These are phyloP conservation scores for Drosophila oshimai DNA, from an alignment of 1,140 invertebrate genomes.

Conservation along the genomic window DNA sequence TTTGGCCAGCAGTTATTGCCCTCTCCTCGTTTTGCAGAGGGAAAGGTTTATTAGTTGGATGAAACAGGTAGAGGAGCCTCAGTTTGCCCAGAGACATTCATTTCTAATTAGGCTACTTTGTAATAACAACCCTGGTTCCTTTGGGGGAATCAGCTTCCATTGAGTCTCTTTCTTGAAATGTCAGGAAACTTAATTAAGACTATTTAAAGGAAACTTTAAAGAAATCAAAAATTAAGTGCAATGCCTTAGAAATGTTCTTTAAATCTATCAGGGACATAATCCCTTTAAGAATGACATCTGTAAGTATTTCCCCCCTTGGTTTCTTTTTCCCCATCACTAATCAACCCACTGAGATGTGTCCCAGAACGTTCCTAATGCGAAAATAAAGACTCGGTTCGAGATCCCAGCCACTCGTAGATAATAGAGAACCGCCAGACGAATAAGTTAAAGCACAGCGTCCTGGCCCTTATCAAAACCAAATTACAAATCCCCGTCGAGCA, in stretches of 20 bases:
- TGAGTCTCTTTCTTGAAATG: not conserved
- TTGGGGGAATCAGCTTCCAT: not conserved
- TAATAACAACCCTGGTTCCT: no score
- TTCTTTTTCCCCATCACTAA: not conserved
- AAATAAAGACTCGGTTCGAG: conserved; percentile 49
- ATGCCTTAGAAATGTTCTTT: no score
- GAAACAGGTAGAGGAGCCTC: not conserved
- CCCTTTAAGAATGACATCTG: not conserved
- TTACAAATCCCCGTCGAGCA: conserved; percentile 61
- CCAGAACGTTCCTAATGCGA: conserved; percentile 51
- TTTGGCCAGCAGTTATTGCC: conserved; percentile 2
- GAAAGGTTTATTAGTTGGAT: not conserved
- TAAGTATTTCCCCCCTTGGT: not conserved
- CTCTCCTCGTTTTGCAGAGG: not conserved
- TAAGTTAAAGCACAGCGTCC: conserved; percentile 41
- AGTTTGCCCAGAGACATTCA: not conserved
- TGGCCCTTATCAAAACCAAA: conserved; percentile 68
- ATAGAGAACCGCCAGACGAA: conserved; percentile 40
- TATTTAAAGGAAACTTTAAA: not conserved
- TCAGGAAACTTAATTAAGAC: not conserved
- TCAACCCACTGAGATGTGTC: conserved; percentile 47
- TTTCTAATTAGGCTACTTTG: not conserved
- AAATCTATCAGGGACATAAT: not conserved
- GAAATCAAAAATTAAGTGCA: not conserved
- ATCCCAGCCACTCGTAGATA: conserved; percentile 5